Percentiles rank a stretch among this genome's conserved stretches.
Evolutionary conservation across 2,888 invertebrate genomes (phyloP).

Genomic region (Gandaritis pyraliata): DNA sequence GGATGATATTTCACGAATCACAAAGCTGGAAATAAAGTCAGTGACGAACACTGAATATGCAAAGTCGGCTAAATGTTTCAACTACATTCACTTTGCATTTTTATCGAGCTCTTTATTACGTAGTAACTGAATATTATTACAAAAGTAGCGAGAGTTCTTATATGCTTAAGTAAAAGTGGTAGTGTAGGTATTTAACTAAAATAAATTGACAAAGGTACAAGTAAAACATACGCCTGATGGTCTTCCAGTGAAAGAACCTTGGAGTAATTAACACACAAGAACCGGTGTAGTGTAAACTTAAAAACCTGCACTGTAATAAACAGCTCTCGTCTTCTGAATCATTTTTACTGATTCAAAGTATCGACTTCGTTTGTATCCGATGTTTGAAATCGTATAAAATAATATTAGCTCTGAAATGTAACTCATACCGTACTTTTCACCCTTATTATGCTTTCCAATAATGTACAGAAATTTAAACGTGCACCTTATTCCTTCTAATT

Average conservation of each 20-base stretch:
- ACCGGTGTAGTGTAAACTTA: too few species aligned
- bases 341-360: neutral
- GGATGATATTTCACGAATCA: conserved; percentile 18
- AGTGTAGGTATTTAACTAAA: neutral
- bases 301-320: too few species aligned
- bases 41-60: conserved; percentile 52
- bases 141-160: conserved; percentile 3
- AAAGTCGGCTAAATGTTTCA: conserved; percentile 57
- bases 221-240: too few species aligned
- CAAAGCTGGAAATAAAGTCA: conserved; percentile 46
- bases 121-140: conserved; percentile 14
- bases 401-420: conserved; percentile 5
- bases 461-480: conserved; percentile 33
- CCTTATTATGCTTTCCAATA: conserved; percentile 19
- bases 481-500: conserved; percentile 33
- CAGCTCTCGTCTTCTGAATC: neutral
- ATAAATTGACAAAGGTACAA: too few species aligned
- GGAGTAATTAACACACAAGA: too few species aligned
- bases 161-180: neutral
- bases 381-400: neutral
- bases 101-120: conserved; percentile 53
- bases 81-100: conserved; percentile 61
- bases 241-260: too few species aligned
- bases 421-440: conserved; percentile 2
- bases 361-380: neutral